Base-by-base conservation (phyloP, 1,140 invertebrate species). In the Bactericera cockerelli region DNA sequence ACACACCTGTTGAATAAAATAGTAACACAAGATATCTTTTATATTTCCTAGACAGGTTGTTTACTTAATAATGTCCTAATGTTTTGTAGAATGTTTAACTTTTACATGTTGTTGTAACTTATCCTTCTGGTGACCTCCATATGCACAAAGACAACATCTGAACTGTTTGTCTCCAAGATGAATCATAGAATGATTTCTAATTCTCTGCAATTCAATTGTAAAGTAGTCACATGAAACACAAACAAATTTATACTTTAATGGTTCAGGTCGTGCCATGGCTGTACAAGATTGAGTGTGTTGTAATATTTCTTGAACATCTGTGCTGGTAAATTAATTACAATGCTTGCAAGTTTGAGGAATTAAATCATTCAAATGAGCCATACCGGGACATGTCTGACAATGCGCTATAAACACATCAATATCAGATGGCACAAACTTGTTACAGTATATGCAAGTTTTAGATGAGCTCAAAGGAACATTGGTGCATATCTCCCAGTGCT, bases 111-210 rank as follows among this genome's bases (percentile, higher is more conserved):
- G 8, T 22, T 22, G 42, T 8, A 49, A 22, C 8, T 49, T 16
- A 6, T 19, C 42, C n/a, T 49, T 49, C 19, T 49, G 42, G 42
- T 19, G 8, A n/a, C 4, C n/a, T 6, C 22, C n/a, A 22, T 49
- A 49, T 49, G 42, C 6, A 49, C 42, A 49, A n/a, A 49, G 42
- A 49, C 42, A 49, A n/a, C 42, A 49, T 49, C 19, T 49, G 19
- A 19, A 49, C 22, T 16, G n/a, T 49, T 49, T 49, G n/a, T 49
- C 42, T 22, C 42, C 42, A 19, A 49, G 22, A 49, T 49, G 42
- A 6, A 19, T 19, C 19, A 19, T 4, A 19, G 22, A 10, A 49
- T 49, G 42, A 22, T 49, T 49, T 49, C 42, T 49, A 4, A 49
- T 49, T 10, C 19, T 49, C 8, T 16, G n/a, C 19, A n/a, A 49